Percentiles rank a stretch among this genome's conserved stretches.
Conservation (phyloP, 2,888 invertebrate genomes). For the Hedychridium roseum region DNA sequence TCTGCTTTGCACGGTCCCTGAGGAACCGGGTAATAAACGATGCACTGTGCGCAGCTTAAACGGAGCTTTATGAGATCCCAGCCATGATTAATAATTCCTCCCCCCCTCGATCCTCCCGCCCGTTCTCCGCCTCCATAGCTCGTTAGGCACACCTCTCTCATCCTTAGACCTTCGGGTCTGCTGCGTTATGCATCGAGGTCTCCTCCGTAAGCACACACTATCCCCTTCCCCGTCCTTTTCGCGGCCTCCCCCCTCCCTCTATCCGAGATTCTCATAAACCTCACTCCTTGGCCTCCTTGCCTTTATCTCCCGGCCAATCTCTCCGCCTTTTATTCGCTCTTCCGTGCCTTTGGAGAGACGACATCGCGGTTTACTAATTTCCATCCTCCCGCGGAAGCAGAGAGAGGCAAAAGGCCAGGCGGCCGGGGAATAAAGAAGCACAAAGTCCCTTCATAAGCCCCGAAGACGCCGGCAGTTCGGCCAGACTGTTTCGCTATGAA, state of each 20-base stretch:
- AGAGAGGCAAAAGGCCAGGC: too few relatives aligned
- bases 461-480: too few relatives aligned
- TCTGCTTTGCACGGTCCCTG: conserved; percentile 38
- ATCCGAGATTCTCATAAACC: conserved; percentile 1
- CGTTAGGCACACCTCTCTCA: conserved; percentile 38
- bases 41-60: conserved; percentile 53
- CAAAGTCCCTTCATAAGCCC: too few relatives aligned
- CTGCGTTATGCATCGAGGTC: conserved; percentile 37
- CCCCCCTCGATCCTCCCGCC: conserved; percentile 13
- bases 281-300: not conserved
- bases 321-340: not conserved
- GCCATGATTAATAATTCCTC: conserved; percentile 60
- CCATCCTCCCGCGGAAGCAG: not conserved
- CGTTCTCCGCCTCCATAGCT: conserved; percentile 27
- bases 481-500: too few relatives aligned
- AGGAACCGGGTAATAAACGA: conserved; percentile 54
- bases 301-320: not conserved
- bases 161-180: conserved; percentile 31
- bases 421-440: too few relatives aligned
- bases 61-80: conserved; percentile 60
- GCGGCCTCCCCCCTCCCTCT: conserved; percentile 14
- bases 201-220: conserved; percentile 15
- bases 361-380: conserved; percentile 26
- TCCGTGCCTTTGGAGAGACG: not conserved
- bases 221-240: conserved; percentile 3